Evolutionary conservation across 1,140 invertebrate species (phyloP), one percentile per base, ranked within the genome.

Genomic region (Drosophila orosa): DNA sequence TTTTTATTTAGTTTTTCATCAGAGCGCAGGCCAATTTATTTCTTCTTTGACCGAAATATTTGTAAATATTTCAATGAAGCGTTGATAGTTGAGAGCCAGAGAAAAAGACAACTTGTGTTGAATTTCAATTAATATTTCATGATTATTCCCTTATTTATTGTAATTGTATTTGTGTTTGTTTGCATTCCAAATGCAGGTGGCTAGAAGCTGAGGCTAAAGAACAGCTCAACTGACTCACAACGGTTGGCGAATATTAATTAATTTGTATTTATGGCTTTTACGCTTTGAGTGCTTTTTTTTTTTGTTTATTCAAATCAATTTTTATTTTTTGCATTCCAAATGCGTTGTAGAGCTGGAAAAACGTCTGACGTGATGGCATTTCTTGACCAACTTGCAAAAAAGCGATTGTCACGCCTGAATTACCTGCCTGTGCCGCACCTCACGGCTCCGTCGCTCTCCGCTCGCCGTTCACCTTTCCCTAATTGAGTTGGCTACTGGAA

Each of bases 361-460:
- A 44, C 68, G 67, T 8, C 58, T 52, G 19, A 84, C 80, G 81
- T 84, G 81, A 65, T 69, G 80, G 81, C 77, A 84, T 84, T 80
- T 76, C 56, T 75, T 75, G 72, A 74, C 71, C 69, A 72, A 71
- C 66, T 71, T 17, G 15, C 33, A 31, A 54, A 54, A 52, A 54
- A 22, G 65, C 65, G 40, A 71, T 42, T 71, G 67, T 71, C 67
- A 71, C 50, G 67, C 67, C 40, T 71, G 35, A 61, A 31, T 59
- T 40, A 63, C 55, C 63, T 74, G 27, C 24, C 48, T 27, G 48
- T 33, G 55, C 40, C 63, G 29, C 67, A 68, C 35, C 63, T 33
- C 15, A 39, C 17, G 17, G 9, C 25, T 29, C 29, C 45, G 17
- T 42, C 29, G 5, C 35, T 17, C 40, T 13, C 42, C 22, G 5